Evolutionary conservation across 2,113 vertebrate species (phyloP).

Genomic region (Tupaia tana): DNA sequence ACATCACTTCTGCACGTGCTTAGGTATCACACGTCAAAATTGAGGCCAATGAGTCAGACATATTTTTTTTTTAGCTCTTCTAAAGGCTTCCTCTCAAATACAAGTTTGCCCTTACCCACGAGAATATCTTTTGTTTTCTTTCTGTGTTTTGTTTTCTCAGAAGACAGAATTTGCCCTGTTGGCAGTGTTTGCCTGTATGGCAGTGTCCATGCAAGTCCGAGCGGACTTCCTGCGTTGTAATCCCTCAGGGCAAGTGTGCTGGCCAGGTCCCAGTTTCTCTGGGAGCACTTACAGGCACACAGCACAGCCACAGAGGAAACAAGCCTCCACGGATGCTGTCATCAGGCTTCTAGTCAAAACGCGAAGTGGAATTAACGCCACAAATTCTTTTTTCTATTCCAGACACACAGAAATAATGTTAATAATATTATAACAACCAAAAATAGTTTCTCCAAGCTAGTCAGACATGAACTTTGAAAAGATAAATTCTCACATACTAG

Average conservation of each 20-base stretch:
- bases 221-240: background rate
- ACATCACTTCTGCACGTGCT: background rate
- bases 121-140: background rate
- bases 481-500: background rate
- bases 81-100: conserved; percentile 22
- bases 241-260: background rate
- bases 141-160: background rate
- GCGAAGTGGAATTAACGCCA: background rate
- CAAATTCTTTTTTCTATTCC: background rate
- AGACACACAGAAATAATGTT: background rate
- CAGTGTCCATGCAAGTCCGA: background rate
- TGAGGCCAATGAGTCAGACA: background rate
- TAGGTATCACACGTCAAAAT: background rate
- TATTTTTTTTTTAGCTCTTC: background rate
- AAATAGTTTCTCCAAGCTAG: background rate
- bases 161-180: background rate
- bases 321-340: background rate
- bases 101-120: background rate
- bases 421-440: background rate
- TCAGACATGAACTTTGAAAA: background rate
- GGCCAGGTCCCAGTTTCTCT: background rate
- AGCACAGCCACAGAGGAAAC: background rate
- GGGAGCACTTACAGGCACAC: rapidly evolving
- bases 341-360: background rate
- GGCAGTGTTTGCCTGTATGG: background rate